Base-by-base conservation (phyloP, 2,797 vertebrate genomes). In the Pogonophryne albipinna region DNA sequence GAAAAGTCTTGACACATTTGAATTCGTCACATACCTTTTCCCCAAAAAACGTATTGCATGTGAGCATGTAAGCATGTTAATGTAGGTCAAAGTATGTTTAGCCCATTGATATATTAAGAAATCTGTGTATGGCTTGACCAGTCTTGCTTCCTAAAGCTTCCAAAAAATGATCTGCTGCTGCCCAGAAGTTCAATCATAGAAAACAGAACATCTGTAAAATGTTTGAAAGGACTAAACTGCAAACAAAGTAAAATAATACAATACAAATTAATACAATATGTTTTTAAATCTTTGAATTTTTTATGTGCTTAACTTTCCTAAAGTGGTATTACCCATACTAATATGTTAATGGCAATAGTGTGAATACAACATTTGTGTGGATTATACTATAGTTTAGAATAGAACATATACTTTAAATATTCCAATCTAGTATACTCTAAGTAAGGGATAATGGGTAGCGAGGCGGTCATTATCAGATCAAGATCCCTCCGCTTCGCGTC, bases 71-170 rank as follows among this genome's bases (percentile, higher is more conserved):
- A 53, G 15, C 15, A 17, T 53, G 41, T 38, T 10, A 41, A 64
- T 41, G 10, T 34, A 38, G 46, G 31, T 41, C n/a, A 50, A 49
- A 64, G 27, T 17, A 19, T 34, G 23, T 13, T 42, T 12, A 3
- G 12, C 47, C 62, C 17, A 38, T 64, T 63, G 41, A 60, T 20
- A 63, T 31, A n/a, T 47, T 27, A 47, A 62, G 16, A 47, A 15
- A 61, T 19, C 14, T 45, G 42, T 14, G n/a, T 23, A 44, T 44
- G 58, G 42, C 9, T 2, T 62, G 15, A 27, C 23, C 16, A 34
- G 61, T 50, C 16, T 49, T 63, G 23, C 16, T 49, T 11, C 60
- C 44, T 27, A 62, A 62, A 27, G 14, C 20, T 62, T 15, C 20
- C 10, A 46, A 65, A 27, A 51, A 50, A 42, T 42, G 41, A 10